Evolutionary conservation across 2,888 invertebrate species (phyloP).

Genomic region (Lepidocyrtoides sp.): DNA sequence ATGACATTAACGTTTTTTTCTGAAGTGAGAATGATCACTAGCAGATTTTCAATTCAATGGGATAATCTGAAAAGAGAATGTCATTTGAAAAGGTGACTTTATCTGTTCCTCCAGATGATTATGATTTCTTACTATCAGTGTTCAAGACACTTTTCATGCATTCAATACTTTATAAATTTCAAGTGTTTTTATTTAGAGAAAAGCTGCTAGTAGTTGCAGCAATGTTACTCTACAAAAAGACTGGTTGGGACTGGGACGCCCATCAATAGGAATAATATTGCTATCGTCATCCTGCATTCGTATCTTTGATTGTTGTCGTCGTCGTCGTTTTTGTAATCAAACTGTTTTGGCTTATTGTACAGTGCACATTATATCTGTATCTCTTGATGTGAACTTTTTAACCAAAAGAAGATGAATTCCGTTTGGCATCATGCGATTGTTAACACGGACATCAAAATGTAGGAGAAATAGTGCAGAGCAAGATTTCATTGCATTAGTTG

Average conservation of each 20-base stretch:
- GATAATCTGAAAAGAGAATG: slow-evolving; percentile 64
- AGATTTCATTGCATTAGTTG: not conserved
- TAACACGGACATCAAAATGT: slow-evolving; percentile 27
- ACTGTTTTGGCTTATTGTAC: not conserved
- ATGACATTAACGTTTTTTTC: slow-evolving; percentile 17
- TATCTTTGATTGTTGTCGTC: not conserved
- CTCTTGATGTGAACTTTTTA: slow-evolving; percentile 34
- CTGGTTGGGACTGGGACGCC: too few relatives aligned
- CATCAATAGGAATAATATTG: not conserved
- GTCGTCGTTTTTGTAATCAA: slow-evolving; percentile 8
- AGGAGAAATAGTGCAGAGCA: slow-evolving; percentile 25
- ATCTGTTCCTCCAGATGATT: not conserved
- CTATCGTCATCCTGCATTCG: slow-evolving; percentile 40
- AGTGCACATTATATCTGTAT: not conserved
- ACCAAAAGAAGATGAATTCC: slow-evolving; percentile 38
- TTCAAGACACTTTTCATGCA: too few relatives aligned
- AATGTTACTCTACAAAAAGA: too few relatives aligned
- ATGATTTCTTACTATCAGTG: not conserved
- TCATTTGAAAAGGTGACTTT: slow-evolving; percentile 37
- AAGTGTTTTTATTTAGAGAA: not conserved
- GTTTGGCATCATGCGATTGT: slow-evolving; percentile 52
- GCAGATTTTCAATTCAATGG: slow-evolving; percentile 23
- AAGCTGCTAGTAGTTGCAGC: too few relatives aligned
- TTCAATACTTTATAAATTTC: too few relatives aligned
- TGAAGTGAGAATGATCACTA: slow-evolving; percentile 18